Conservation (phyloP, 2,797 vertebrate species). For the Syndactyla subalaris region DNA sequence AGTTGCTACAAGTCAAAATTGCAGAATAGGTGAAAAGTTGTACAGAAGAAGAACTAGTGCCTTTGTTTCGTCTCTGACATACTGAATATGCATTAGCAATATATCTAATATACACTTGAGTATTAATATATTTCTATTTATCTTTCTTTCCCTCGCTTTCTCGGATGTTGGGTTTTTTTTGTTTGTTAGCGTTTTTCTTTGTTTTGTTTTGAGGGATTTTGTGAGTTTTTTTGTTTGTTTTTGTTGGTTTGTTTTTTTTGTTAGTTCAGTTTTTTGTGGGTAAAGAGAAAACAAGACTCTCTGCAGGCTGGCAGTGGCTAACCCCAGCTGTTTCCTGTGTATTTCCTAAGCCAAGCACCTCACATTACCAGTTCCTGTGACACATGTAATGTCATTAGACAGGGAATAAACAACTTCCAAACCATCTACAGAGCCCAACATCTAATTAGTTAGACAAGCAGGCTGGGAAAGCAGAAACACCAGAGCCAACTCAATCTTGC, state of each 20-base stretch:
- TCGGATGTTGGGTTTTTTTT: background rate
- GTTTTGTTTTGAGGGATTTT: too few relatives aligned
- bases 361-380: slow-evolving; percentile 3
- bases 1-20: background rate
- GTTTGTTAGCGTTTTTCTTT: background rate
- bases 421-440: background rate
- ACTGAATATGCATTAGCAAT: background rate
- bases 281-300: background rate
- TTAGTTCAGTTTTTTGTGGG: background rate
- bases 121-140: background rate
- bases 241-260: too few relatives aligned
- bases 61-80: background rate
- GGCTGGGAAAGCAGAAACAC: slow-evolving; percentile 42
- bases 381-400: slow-evolving; percentile 29
- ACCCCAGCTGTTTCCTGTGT: background rate
- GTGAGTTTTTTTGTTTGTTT: too few relatives aligned
- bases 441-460: slow-evolving; percentile 46
- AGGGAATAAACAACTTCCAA: slow-evolving; percentile 48
- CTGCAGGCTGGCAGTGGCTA: background rate
- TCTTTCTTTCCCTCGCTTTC: background rate
- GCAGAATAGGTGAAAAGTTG: background rate
- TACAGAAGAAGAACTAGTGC: background rate
- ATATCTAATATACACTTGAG: background rate
- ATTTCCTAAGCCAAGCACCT: background rate
- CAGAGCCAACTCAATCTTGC: background rate